These are phyloP conservation scores for Trematocara variabile DNA, from an alignment of 2,113 vertebrate genomes.

Conservation along the genomic window DNA sequence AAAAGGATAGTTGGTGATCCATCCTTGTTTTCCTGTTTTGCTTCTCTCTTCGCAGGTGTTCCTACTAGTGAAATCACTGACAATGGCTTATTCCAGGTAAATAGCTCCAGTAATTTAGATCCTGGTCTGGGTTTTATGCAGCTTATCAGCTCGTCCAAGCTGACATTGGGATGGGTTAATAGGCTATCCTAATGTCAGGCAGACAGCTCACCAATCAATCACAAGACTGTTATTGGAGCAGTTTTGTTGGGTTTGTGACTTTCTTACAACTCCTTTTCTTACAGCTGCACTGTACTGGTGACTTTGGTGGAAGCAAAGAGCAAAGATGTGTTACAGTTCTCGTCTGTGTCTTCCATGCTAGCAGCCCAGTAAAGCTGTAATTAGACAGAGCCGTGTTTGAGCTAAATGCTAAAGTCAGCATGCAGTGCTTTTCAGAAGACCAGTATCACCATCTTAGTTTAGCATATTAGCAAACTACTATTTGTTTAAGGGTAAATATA, in stretches of 20 bases:
- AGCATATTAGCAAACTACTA: neutral
- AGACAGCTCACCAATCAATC: neutral
- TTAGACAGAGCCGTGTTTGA: neutral
- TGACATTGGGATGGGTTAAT: neutral
- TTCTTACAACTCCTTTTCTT: neutral
- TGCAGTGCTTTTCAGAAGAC: neutral
- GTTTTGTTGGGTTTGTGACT: neutral
- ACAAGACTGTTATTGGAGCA: neutral
- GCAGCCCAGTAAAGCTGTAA: neutral
- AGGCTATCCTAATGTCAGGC: neutral
- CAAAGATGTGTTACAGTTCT: neutral
- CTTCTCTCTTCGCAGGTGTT: conserved; percentile 1
- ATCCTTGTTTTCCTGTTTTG: neutral
- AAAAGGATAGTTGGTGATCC: neutral
- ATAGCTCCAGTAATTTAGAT: neutral
- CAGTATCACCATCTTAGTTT: neutral
- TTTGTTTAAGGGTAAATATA: neutral
- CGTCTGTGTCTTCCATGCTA: rapidly evolving
- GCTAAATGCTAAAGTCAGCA: neutral
- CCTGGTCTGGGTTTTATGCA: neutral
- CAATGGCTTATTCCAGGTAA: neutral
- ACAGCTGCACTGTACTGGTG: neutral
- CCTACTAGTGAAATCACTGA: conserved; percentile 12
- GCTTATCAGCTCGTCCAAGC: neutral
- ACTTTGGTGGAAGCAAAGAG: neutral